Percentiles rank a stretch among this genome's conserved stretches.
These are phyloP conservation scores for Nysson spinosus DNA, from an alignment of 2,888 invertebrate genomes.

Conservation along the genomic window DNA sequence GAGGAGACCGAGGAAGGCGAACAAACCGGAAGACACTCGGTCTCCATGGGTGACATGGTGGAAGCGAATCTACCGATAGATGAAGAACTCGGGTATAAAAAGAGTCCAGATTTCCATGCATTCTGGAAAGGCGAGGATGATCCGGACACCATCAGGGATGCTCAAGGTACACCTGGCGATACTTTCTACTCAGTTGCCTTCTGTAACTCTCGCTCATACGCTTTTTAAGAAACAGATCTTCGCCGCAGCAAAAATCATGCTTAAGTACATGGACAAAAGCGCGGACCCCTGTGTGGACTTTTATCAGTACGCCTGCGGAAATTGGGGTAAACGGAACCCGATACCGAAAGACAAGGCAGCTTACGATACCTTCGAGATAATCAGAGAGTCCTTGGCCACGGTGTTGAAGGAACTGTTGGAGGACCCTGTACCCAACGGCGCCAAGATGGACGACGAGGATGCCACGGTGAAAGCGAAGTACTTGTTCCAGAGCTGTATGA, in stretches of 20 bases:
- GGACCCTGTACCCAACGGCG: conserved; percentile 74
- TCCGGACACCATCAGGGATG: conserved; percentile 79
- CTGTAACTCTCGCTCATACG: conserved; percentile 41
- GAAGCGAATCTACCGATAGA: conserved; percentile 38
- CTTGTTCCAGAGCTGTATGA: conserved; percentile 92
- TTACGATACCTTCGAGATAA: conserved; percentile 93
- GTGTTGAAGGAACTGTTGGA: conserved; percentile 84
- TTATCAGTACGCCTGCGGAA: conserved; percentile 91
- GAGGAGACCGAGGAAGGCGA: conserved; percentile 31
- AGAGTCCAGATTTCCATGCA: conserved; percentile 63
- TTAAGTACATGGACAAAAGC: conserved; percentile 85
- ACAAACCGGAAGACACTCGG: conserved; percentile 22
- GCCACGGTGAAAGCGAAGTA: conserved; percentile 90
- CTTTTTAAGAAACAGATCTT: conserved; percentile 45
- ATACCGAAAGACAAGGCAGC: conserved; percentile 93
- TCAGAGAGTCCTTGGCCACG: conserved; percentile 88
- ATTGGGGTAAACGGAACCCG: conserved; percentile 90
- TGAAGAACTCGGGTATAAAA: conserved; percentile 14
- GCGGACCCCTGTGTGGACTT: conserved; percentile 90
- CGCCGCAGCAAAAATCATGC: conserved; percentile 82
- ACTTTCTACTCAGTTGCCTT: conserved; percentile 1
- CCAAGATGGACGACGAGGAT: conserved; percentile 76
- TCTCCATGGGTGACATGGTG: conserved; percentile 28
- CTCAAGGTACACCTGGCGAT: conserved; percentile 77
- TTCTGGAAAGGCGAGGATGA: conserved; percentile 82